Base-by-base conservation (phyloP, 1,140 invertebrate genomes). In the Yoshiicerus persimilis region DNA sequence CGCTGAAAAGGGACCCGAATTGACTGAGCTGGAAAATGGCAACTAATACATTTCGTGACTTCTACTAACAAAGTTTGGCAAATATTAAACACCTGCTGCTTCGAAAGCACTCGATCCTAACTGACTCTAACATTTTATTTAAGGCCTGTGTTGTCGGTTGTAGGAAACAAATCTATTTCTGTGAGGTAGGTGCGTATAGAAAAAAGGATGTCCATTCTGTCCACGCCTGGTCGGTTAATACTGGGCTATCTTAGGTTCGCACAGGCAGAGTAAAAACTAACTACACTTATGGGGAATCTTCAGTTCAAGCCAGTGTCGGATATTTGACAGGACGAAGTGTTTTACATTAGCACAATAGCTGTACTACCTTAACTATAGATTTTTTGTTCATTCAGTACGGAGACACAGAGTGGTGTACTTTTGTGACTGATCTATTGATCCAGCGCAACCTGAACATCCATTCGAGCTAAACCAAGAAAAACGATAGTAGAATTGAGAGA, bases 1-100 rank as follows among this genome's bases (percentile, higher is more conserved):
- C n/a, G 47, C 8, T 56, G 47, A 56, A n/a, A n/a, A n/a, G 47
- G 4, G 47, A 56, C 13, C 20, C n/a, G 47, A 56, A 56, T 56
- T 56, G 47, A 56, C 13, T 56, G 13, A 16, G n/a, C 13, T 30
- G 16, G 66, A 30, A 13, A 30, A 30, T 16, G 25, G 13, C 25
- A 70, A 70, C 66, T 39, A 20, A 36, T 20, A n/a, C 34, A 27
- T 23, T 38, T 34, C 36, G 9, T 47, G 25, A 10, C 66, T 70
- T 4, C 25, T 11, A 30, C 27, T 27, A 30, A 70, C 30, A 70
- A 70, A 30, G 30, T 70, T 70, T 32, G 66, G 39, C 80, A 84
- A 84, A 84, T 84, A 84, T 84, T 84, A 47, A 39, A 84, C 39
- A 84, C 80, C 34, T 84, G 80, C 80, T 84, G 80, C 34, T 84